Conservation (phyloP, 2,888 invertebrate species). For the Anaspis maculata region DNA sequence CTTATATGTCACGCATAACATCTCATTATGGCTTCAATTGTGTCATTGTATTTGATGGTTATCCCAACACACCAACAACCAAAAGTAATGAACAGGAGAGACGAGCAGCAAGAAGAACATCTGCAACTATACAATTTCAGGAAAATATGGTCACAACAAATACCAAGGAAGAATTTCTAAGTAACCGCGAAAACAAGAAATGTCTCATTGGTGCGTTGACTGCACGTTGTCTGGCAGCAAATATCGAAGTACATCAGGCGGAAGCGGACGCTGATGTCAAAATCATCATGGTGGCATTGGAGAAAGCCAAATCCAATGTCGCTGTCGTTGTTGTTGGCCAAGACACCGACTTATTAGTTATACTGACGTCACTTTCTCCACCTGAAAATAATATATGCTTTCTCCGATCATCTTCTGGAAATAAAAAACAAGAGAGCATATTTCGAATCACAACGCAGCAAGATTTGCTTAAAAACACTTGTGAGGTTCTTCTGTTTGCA, state of each 20-base stretch:
- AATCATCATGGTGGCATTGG: not conserved
- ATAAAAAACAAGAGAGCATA: not conserved
- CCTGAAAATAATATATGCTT: not conserved
- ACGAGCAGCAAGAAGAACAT: too few relatives aligned
- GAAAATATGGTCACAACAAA: too few relatives aligned
- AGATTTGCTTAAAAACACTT: not conserved
- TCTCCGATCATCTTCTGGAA: too few relatives aligned
- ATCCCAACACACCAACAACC: too few relatives aligned
- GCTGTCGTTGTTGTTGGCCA: not conserved
- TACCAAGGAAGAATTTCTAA: not conserved
- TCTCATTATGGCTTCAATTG: too few relatives aligned
- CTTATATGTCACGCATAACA: too few relatives aligned
- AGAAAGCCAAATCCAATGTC: not conserved
- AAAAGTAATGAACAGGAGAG: too few relatives aligned
- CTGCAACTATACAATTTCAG: too few relatives aligned
- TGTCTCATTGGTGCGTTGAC: not conserved
- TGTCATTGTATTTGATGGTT: too few relatives aligned
- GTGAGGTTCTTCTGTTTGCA: not conserved
- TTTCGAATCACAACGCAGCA: not conserved
- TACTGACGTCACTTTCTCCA: not conserved
- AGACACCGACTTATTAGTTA: not conserved
- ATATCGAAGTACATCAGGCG: not conserved
- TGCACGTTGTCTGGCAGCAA: not conserved
- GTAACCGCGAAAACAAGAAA: not conserved
- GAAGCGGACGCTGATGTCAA: not conserved